phyloP scores from a whole-genome alignment of 2,113 vertebrate species.

The Perccottus glenii region DNA sequence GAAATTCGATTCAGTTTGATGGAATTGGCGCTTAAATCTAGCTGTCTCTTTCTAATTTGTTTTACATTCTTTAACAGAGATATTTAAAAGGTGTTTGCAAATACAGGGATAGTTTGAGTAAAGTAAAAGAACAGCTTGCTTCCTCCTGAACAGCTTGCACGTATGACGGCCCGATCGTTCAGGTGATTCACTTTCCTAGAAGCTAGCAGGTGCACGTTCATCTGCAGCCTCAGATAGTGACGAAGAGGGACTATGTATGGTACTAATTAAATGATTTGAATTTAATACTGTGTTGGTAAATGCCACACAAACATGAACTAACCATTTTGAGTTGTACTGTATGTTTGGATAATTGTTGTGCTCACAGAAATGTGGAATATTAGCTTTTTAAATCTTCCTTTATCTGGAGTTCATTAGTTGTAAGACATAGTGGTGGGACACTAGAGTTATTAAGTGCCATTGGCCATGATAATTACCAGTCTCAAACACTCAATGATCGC shows the following conservation, averaged over 20 bases:
- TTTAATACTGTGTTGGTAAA: conserved; percentile 2
- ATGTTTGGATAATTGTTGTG: background rate
- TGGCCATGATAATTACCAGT: background rate
- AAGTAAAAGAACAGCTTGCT: background rate
- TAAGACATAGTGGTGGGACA: background rate
- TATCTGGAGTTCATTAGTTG: conserved; percentile 11
- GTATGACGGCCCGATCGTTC: conserved; percentile 4
- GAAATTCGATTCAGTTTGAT: background rate
- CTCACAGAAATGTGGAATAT: background rate
- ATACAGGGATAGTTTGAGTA: background rate
- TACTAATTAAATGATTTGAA: conserved; percentile 21
- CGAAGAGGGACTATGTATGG: background rate
- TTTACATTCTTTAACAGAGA: conserved; percentile 4
- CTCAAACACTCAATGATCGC: background rate
- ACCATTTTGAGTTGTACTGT: no score
- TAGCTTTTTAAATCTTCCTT: background rate
- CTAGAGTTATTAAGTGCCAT: background rate
- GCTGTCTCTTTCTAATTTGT: background rate
- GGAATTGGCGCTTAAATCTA: background rate
- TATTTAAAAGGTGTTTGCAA: background rate
- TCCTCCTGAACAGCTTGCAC: background rate
- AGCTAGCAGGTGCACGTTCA: conserved; percentile 11
- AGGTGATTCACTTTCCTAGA: conserved; percentile 10
- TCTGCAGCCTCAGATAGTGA: conserved; percentile 17
- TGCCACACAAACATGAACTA: background rate